Percentiles rank a stretch among this genome's conserved stretches.
phyloP scores from a whole-genome alignment of 2,113 vertebrate species.

The Crotalus viridis region DNA sequence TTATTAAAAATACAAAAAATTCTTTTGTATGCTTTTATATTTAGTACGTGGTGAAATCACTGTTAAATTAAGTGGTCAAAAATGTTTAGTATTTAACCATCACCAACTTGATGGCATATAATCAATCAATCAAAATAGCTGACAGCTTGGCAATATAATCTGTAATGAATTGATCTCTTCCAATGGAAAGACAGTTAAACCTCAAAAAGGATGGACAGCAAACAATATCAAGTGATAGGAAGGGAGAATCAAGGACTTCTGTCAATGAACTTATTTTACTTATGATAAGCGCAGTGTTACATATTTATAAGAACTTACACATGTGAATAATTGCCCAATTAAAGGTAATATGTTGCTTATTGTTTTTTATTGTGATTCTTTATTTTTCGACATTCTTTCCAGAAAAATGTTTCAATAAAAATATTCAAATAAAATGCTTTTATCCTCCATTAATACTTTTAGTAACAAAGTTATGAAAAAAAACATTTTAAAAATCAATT shows the following conservation, averaged over 20 bases:
- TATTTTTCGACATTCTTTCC: not conserved
- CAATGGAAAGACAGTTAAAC: not conserved
- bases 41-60: not conserved
- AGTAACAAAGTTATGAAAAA: not conserved
- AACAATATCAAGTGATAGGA: not conserved
- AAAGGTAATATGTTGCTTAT: not conserved
- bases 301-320: not conserved
- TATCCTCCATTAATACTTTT: not conserved
- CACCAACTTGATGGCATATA: not conserved
- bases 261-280: not conserved
- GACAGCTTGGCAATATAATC: not conserved
- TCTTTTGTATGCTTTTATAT: not conserved
- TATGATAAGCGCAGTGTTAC: too few relatives aligned
- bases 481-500: not conserved
- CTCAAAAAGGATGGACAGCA: not conserved
- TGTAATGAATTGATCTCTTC: not conserved
- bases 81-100: not conserved
- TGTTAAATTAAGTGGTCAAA: not conserved
- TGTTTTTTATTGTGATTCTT: not conserved
- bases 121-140: not conserved
- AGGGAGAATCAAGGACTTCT: not conserved
- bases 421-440: not conserved
- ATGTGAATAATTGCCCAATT: not conserved
- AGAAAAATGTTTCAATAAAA: not conserved
- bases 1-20: not conserved